Evolutionary conservation across 2,113 vertebrate genomes (phyloP).

Genomic region (Tachysurus fulvidraco): DNA sequence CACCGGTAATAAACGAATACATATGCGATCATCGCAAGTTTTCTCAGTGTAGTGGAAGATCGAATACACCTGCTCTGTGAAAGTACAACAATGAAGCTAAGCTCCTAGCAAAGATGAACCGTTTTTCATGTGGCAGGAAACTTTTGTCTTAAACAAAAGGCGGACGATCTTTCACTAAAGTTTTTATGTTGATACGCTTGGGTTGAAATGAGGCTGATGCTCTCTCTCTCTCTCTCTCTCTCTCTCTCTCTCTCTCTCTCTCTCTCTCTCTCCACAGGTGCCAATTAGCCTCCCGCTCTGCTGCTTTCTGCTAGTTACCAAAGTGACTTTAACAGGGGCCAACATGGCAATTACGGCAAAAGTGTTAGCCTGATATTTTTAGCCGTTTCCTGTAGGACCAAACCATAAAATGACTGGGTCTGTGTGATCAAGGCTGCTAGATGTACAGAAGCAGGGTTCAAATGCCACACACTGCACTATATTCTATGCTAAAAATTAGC

Average conservation of each 20-base stretch:
- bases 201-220: slow-evolving; percentile 62
- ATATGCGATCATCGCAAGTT: neutral
- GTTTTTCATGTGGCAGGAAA: neutral
- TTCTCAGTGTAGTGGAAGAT: neutral
- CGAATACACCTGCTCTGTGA: neutral
- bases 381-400: slow-evolving; percentile 72
- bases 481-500: slow-evolving; percentile 21
- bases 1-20: neutral
- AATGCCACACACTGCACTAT: slow-evolving; percentile 26
- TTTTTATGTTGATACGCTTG: neutral
- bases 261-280: slow-evolving; percentile 67
- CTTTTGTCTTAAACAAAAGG: neutral
- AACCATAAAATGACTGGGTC: slow-evolving; percentile 66
- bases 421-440: slow-evolving; percentile 56
- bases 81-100: neutral
- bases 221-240: slow-evolving; percentile 70
- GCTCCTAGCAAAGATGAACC: neutral
- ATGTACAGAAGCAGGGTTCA: neutral
- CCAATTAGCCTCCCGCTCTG: slow-evolving; percentile 75
- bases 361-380: slow-evolving; percentile 74
- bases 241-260: slow-evolving; percentile 66
- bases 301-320: slow-evolving; percentile 69
- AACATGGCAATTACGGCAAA: slow-evolving; percentile 72
- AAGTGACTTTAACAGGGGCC: slow-evolving; percentile 71
- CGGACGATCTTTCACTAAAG: neutral